phyloP scores from a whole-genome alignment of 2,113 vertebrate genomes.

The Okapia johnstoni region DNA sequence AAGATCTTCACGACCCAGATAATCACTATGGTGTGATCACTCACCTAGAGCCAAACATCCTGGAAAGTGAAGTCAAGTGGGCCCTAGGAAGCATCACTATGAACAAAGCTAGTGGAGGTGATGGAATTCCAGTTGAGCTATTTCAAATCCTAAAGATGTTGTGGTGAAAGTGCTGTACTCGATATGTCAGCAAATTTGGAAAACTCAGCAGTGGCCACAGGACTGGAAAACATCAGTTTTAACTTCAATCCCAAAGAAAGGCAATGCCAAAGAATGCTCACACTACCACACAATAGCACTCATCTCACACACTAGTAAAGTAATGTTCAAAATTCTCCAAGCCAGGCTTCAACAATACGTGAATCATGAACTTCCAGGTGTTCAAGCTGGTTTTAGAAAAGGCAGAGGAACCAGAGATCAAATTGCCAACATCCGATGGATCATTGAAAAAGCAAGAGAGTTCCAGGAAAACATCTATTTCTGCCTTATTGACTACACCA shows the following conservation, averaged over 20 bases:
- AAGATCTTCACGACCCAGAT: fast-evolving
- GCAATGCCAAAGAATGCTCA: neutral
- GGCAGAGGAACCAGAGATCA: neutral
- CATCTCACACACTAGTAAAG: neutral
- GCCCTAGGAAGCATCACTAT: neutral
- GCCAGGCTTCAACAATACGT: neutral
- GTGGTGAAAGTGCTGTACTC: neutral
- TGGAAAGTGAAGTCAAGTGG: neutral
- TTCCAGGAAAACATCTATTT: neutral
- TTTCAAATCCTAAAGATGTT: neutral
- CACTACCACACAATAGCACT: fast-evolving
- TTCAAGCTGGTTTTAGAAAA: neutral
- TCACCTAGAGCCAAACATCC: neutral
- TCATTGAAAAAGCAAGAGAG: neutral
- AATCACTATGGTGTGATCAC: neutral
- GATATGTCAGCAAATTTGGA: neutral
- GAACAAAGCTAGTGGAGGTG: neutral
- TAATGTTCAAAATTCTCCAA: neutral
- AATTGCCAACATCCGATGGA: fast-evolving
- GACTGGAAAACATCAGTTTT: neutral
- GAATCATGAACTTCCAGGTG: neutral
- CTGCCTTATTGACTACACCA: neutral
- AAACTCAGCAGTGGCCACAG: neutral
- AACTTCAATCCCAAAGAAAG: neutral
- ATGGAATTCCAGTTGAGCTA: neutral